These are phyloP conservation scores for Melanotaenia pygmaea DNA, from an alignment of 2,797 vertebrate species.

Conservation along the genomic window DNA sequence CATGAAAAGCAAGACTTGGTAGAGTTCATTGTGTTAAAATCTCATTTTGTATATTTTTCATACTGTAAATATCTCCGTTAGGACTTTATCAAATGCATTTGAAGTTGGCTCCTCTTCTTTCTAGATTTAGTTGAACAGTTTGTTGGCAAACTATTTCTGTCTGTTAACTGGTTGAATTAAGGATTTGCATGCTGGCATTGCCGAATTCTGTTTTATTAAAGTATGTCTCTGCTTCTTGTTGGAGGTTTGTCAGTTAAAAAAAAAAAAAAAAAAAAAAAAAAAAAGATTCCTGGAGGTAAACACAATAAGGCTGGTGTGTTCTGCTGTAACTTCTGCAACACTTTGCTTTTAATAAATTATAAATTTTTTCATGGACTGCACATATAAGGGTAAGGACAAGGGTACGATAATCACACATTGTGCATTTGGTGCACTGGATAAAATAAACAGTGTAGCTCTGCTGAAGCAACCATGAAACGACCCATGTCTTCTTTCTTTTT, in stretches of 20 bases:
- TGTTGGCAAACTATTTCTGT: conserved; percentile 77
- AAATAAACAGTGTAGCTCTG: conserved; percentile 80
- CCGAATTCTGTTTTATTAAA: conserved; percentile 79
- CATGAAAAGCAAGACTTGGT: conserved; percentile 62
- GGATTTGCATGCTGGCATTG: conserved; percentile 84
- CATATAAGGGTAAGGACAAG: conserved; percentile 49
- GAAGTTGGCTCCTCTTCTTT: conserved; percentile 75
- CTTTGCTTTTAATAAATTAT: conserved; percentile 72
- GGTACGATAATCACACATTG: conserved; percentile 70
- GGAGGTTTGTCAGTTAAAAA: conserved; percentile 69
- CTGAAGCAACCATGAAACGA: conserved; percentile 66
- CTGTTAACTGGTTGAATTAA: conserved; percentile 81
- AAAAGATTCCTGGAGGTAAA: conserved; percentile 39
- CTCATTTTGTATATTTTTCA: conserved; percentile 82
- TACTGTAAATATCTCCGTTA: conserved; percentile 81
- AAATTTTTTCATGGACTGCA: conserved; percentile 68
- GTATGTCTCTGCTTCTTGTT: conserved; percentile 77
- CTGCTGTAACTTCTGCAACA: conserved; percentile 71
- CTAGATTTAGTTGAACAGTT: conserved; percentile 78
- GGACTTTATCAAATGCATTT: conserved; percentile 67
- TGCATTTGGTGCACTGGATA: conserved; percentile 81
- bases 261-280: neutral
- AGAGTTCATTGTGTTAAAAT: conserved; percentile 75
- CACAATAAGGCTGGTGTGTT: conserved; percentile 61
- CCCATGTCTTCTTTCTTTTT: conserved; percentile 61